A percentile compares a stretch with the other conserved stretches of the same genome.
Conservation (phyloP, 2,797 vertebrate species). For the Coracias cyanogaster region DNA sequence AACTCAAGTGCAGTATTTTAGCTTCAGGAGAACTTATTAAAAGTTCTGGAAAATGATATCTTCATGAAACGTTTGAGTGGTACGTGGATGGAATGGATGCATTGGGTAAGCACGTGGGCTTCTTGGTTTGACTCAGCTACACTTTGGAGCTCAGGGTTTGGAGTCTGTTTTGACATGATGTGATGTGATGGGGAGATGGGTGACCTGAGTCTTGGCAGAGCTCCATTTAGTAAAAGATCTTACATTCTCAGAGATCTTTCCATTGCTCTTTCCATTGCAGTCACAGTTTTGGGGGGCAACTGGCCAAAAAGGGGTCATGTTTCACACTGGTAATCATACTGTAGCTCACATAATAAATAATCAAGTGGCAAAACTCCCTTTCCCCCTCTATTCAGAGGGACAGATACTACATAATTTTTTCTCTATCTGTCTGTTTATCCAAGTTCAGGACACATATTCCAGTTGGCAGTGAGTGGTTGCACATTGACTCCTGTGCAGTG, state of each 20-base stretch:
- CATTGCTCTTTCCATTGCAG: conserved; percentile 78
- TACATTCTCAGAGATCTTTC: conserved; percentile 79
- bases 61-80: not conserved
- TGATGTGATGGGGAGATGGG: conserved; percentile 59
- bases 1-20: not conserved
- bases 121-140: conserved; percentile 57
- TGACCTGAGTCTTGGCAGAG: conserved; percentile 73
- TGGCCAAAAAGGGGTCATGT: conserved; percentile 71
- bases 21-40: not conserved
- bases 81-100: not conserved
- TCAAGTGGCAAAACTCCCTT: conserved; percentile 60
- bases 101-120: not conserved
- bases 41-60: not conserved
- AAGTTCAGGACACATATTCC: conserved; percentile 8
- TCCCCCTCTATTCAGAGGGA: not conserved
- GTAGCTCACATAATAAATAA: conserved; percentile 73
- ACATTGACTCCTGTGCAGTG: not conserved
- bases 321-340: conserved; percentile 74
- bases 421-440: conserved; percentile 43
- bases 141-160: conserved; percentile 35
- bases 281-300: conserved; percentile 70
- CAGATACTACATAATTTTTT: conserved; percentile 57
- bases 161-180: conserved; percentile 72
- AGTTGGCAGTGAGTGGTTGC: conserved; percentile 22
- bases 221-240: conserved; percentile 77